Percentiles rank a stretch among this genome's conserved stretches.
phyloP scores from a whole-genome alignment of 92 coral and sea anemone species.

The Ricordea florida region DNA sequence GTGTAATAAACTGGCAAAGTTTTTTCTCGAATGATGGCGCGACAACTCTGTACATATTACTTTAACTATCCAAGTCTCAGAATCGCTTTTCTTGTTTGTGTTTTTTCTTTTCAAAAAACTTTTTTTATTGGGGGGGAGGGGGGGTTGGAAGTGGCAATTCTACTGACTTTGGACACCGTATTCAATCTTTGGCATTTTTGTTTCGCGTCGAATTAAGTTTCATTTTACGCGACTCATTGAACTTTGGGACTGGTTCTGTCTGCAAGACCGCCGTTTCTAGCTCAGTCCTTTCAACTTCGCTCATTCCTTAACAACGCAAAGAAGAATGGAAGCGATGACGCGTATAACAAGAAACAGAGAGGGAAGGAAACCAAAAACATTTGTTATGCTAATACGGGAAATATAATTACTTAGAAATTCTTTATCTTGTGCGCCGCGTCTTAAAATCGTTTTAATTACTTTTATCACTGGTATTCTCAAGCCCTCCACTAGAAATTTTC shows the following conservation, averaged over 20 bases:
- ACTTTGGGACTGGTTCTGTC: too few species aligned
- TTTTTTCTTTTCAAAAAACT: too few species aligned
- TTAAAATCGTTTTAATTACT: conserved; percentile 14
- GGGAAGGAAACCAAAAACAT: not conserved
- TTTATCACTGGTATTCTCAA: conserved; percentile 9
- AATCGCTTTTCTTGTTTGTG: too few species aligned
- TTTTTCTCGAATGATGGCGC: too few species aligned
- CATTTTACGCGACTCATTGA: conserved; percentile 5
- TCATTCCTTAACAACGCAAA: not conserved
- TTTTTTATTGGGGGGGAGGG: too few species aligned
- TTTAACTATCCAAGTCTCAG: too few species aligned
- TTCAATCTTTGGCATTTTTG: conserved; percentile 22
- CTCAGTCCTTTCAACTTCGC: not conserved
- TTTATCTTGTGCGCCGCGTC: conserved; percentile 1
- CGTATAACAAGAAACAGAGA: not conserved
- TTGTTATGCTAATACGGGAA: conserved; percentile 18
- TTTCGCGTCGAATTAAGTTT: not conserved
- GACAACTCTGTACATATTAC: too few species aligned
- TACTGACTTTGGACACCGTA: too few species aligned
- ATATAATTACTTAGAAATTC: conserved; percentile 8
- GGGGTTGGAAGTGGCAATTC: too few species aligned
- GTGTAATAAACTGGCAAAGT: too few species aligned
- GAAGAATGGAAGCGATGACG: not conserved
- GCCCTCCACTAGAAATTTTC: not conserved
- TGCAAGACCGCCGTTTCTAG: not conserved